Percentiles rank a stretch among this genome's conserved stretches.
phyloP scores from a whole-genome alignment of 1,140 invertebrate genomes.

The Lucilia sericata region DNA sequence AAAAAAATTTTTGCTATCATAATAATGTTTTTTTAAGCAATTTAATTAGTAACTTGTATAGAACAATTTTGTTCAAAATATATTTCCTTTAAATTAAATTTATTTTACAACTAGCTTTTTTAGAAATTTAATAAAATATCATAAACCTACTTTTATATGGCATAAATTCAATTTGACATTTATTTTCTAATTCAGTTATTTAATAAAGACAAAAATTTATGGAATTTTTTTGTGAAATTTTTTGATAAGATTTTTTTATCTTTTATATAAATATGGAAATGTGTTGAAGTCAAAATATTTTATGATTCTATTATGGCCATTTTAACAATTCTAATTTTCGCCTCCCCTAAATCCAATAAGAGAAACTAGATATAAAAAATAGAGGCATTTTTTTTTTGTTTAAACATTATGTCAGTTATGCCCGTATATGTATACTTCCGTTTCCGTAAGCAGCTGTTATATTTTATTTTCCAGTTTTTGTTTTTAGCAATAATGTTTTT shows the following conservation, averaged over 20 bases:
- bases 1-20: too few species aligned
- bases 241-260: not conserved
- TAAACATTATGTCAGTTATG: constrained; percentile 4
- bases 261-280: not conserved
- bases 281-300: not conserved
- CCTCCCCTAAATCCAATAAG: too few species aligned
- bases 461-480: not conserved
- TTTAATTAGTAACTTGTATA: too few species aligned
- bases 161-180: too few species aligned
- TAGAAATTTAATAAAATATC: too few species aligned
- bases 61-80: too few species aligned
- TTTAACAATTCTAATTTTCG: not conserved
- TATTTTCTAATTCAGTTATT: too few species aligned
- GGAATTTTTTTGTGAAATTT: not conserved
- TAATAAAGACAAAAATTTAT: too few species aligned
- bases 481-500: not conserved
- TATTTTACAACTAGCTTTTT: too few species aligned
- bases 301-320: not conserved
- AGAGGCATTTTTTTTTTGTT: not conserved
- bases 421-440: constrained; percentile 11
- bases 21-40: too few species aligned
- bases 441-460: constrained; percentile 3
- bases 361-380: not conserved
- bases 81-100: too few species aligned
- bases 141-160: too few species aligned